Base-by-base conservation (phyloP, 2,888 invertebrate species). In the Ophion costatus region DNA sequence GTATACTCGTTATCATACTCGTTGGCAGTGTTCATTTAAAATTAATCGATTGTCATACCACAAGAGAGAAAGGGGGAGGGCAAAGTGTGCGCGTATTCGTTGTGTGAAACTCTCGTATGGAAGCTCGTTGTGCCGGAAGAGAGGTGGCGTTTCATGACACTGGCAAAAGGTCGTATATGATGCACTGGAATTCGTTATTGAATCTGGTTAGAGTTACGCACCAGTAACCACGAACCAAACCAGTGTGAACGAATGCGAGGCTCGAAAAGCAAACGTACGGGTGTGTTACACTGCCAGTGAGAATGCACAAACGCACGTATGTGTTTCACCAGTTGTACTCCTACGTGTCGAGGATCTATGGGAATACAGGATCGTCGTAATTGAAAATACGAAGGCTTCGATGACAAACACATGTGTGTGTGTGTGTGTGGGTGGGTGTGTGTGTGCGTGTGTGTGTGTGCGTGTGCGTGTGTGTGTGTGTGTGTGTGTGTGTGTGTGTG, bases 141-240 rank as follows among this genome's bases (percentile, higher is more conserved):
- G 38, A 38, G 59, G 57, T 56, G 73, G 80, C 80, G 20, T 29
- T 38, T 22, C 66, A 38, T 80, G 29, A 22, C 57, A 38, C 75
- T n/a, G 51, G 7, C 42, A 29, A 45, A 81, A 59, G 57, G 22
- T 66, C 11, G 61, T 45, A 51, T 51, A 33, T 11, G 51, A 22
- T 69, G 45, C 73, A 80, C 20, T 42, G 66, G 59, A 17, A 74
- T 24, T 59, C 61, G 75, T 80, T 80, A 80, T 80, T 75, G 80
- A 80, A 80, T 80, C 51, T 38, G 80, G 80, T 80, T 75, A 45
- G 61, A 80, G 75, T 80, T 75, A 75, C 69, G 81, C 81, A 63
- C 69, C 81, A 51, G 56, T 61, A 22, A 81, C 75, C 63, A 67
- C 81, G 17, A 59, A 73, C 57, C 17, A 14, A 59, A 67, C 42